Evolutionary conservation across 2,113 vertebrate genomes (phyloP).

Genomic region (Leptobrachium leishanense): DNA sequence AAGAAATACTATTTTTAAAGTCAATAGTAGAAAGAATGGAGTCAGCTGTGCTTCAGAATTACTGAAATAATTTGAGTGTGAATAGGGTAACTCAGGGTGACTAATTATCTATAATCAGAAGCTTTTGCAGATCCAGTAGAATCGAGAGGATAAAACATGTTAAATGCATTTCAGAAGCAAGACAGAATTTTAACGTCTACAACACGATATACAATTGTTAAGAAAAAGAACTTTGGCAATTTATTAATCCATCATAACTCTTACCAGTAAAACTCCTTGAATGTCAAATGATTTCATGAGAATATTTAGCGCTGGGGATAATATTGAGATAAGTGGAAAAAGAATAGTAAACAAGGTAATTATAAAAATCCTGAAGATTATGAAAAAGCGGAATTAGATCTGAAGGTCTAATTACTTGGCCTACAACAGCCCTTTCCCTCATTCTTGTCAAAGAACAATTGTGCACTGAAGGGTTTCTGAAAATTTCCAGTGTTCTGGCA

Average conservation of each 20-base stretch:
- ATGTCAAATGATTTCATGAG: too few relatives aligned
- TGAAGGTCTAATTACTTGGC: too few relatives aligned
- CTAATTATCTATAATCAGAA: slow-evolving; percentile 25
- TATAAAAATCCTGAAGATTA: too few relatives aligned
- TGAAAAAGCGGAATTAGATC: too few relatives aligned
- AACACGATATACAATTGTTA: neutral
- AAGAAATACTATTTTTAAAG: slow-evolving; percentile 19
- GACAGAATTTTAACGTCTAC: slow-evolving; percentile 19
- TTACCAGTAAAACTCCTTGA: too few relatives aligned
- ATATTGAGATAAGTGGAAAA: too few relatives aligned
- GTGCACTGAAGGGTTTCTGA: too few relatives aligned
- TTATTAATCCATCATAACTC: neutral
- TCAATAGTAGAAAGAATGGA: slow-evolving; percentile 22
- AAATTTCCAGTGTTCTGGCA: too few relatives aligned
- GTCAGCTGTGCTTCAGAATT: slow-evolving; percentile 26
- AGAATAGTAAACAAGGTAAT: too few relatives aligned
- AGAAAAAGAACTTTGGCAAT: neutral
- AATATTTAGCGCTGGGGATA: too few relatives aligned
- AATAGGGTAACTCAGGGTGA: slow-evolving; percentile 22
- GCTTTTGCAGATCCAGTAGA: slow-evolving; percentile 29
- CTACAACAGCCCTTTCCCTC: too few relatives aligned
- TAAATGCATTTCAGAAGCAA: slow-evolving; percentile 41
- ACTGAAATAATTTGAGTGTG: slow-evolving; percentile 37
- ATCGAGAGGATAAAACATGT: slow-evolving; percentile 40
- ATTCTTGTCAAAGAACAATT: too few relatives aligned